phyloP scores from a whole-genome alignment of 2,797 vertebrate genomes.

The Enteromius trimaculatus region DNA sequence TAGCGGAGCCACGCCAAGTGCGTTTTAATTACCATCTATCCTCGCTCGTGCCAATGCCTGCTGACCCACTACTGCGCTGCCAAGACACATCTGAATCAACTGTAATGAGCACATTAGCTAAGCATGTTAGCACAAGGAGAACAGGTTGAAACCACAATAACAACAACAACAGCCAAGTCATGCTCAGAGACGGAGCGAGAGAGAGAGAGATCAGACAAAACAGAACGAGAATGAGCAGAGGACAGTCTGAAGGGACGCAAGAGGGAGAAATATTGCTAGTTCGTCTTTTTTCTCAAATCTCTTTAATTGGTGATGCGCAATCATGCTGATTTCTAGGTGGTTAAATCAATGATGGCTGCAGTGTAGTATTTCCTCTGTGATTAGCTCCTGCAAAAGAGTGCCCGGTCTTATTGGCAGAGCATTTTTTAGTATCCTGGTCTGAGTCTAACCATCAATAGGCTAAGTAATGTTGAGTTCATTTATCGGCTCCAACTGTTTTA shows the following conservation, averaged over 20 bases:
- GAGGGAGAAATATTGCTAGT: slow-evolving; percentile 1
- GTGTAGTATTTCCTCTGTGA: slow-evolving; percentile 23
- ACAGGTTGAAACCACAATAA: slow-evolving; percentile 33
- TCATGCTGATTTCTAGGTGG: slow-evolving; percentile 33
- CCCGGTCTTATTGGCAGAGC: slow-evolving; percentile 18
- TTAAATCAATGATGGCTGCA: slow-evolving; percentile 31
- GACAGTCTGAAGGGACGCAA: neutral
- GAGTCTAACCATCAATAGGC: slow-evolving; percentile 5
- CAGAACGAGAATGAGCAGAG: neutral
- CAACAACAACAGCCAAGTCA: neutral
- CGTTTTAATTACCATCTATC: slow-evolving; percentile 70
- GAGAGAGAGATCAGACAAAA: neutral
- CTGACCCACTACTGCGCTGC: slow-evolving; percentile 54
- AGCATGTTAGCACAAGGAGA: slow-evolving; percentile 32
- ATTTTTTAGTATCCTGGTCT: slow-evolving; percentile 11
- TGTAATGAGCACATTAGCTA: slow-evolving; percentile 68
- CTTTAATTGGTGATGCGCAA: slow-evolving; percentile 47
- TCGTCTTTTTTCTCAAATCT: neutral
- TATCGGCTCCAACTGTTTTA: neutral
- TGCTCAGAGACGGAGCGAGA: slow-evolving; percentile 34
- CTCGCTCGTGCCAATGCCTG: slow-evolving; percentile 59
- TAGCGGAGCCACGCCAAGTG: slow-evolving; percentile 69
- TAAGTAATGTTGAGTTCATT: slow-evolving; percentile 6
- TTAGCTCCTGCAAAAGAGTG: slow-evolving; percentile 22
- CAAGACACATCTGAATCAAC: slow-evolving; percentile 70